Evolutionary conservation across 2,888 invertebrate genomes (phyloP).

Genomic region (Formica aserva): DNA sequence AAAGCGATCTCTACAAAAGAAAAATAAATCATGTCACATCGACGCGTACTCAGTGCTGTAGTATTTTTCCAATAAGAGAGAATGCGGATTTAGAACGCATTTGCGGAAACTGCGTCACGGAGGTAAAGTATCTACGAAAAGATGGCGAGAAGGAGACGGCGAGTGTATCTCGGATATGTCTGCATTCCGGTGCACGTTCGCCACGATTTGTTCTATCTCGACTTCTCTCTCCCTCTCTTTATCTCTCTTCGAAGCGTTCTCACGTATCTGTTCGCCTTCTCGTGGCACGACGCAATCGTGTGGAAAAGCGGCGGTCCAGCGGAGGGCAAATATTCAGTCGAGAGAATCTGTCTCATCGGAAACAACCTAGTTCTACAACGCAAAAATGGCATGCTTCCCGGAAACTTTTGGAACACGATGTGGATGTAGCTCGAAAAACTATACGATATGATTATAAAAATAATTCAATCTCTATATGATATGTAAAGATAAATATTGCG

Average conservation of each 20-base stretch:
- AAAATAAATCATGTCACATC: slow-evolving; percentile 49
- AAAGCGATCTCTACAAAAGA: slow-evolving; percentile 13
- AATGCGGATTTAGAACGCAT: slow-evolving; percentile 30
- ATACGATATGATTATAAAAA: slow-evolving; percentile 13
- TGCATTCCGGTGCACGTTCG: slow-evolving; percentile 54
- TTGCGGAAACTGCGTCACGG: slow-evolving; percentile 34
- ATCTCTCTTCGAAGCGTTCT: slow-evolving; percentile 27
- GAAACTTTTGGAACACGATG: background rate
- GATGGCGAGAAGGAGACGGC: slow-evolving; percentile 27
- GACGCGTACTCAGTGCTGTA: slow-evolving; percentile 5
- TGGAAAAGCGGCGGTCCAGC: slow-evolving; percentile 56
- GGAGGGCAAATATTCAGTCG: slow-evolving; percentile 39
- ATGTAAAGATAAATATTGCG: background rate
- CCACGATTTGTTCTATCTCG: slow-evolving; percentile 58
- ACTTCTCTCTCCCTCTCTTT: background rate
- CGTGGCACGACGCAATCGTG: slow-evolving; percentile 50
- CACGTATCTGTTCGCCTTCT: slow-evolving; percentile 54
- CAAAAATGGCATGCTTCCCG: slow-evolving; percentile 27
- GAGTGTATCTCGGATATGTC: slow-evolving; percentile 50
- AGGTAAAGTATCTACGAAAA: slow-evolving; percentile 44
- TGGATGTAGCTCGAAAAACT: background rate
- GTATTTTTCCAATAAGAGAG: slow-evolving; percentile 57
- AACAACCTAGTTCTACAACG: slow-evolving; percentile 45
- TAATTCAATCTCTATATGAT: background rate
- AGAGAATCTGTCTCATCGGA: slow-evolving; percentile 55